phyloP scores from a whole-genome alignment of 2,888 invertebrate species.

The Imbricaverruca yamaguchii region DNA sequence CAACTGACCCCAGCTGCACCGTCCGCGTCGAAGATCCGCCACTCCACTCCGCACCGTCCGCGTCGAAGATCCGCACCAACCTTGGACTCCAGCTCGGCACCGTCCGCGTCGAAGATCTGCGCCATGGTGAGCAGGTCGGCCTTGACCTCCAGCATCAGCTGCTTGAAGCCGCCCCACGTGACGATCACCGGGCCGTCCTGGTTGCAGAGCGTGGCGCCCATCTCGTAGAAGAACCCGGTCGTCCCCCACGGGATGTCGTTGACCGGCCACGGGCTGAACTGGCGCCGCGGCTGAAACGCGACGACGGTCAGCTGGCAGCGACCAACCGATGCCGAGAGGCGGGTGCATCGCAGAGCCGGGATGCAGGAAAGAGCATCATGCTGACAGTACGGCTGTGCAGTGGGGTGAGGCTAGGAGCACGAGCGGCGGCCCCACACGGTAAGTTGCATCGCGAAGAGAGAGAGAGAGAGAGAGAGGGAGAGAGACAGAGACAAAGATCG shows the following conservation, averaged over 20 bases:
- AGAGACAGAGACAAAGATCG: too few relatives aligned
- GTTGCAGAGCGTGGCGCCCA: conserved; percentile 36
- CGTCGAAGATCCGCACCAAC: conserved; percentile 19
- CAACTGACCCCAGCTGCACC: too few relatives aligned
- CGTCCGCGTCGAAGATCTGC: conserved; percentile 32
- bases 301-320: too few relatives aligned
- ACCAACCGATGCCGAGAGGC: too few relatives aligned
- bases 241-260: conserved; percentile 39
- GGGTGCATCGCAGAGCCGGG: too few relatives aligned
- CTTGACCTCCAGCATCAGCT: conserved; percentile 33
- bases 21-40: too few relatives aligned
- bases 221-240: conserved; percentile 37
- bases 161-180: conserved; percentile 37
- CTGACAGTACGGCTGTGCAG: too few relatives aligned
- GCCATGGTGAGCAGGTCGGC: conserved; percentile 32
- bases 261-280: conserved; percentile 30
- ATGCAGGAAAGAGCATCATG: too few relatives aligned
- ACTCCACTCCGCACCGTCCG: conserved; percentile 29
- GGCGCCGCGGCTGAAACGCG: not conserved
- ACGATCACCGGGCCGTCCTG: conserved; percentile 36
- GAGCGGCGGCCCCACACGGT: too few relatives aligned
- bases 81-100: conserved; percentile 30
- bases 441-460: too few relatives aligned
- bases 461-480: too few relatives aligned
- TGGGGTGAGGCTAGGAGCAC: too few relatives aligned